Evolutionary conservation across 2,113 vertebrate genomes (phyloP).

Genomic region (Sceloporus undulatus): DNA sequence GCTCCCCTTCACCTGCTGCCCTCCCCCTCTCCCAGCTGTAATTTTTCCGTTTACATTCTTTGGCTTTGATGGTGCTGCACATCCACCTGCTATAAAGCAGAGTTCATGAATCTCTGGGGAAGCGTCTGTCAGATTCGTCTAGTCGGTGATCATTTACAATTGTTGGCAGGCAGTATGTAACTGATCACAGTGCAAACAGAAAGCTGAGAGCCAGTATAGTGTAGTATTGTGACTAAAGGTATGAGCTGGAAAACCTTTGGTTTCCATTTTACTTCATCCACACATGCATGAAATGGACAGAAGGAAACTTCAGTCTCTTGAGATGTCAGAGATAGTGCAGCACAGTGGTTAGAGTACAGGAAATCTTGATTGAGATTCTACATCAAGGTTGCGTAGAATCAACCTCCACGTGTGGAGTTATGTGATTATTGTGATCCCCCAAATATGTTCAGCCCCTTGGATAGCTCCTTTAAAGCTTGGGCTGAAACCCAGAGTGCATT

Average conservation of each 20-base stretch:
- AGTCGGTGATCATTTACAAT: rapidly evolving
- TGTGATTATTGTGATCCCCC: no score
- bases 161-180: slow-evolving; percentile 23
- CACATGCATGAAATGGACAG: neutral
- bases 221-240: neutral
- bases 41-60: slow-evolving; percentile 37
- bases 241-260: neutral
- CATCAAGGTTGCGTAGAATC: no score
- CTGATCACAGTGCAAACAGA: rapidly evolving
- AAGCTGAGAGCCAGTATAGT: neutral
- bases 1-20: neutral
- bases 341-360: neutral
- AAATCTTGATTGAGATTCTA: neutral
- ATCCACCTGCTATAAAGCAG: slow-evolving; percentile 51
- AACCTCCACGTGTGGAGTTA: no score
- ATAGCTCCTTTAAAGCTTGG: no score
- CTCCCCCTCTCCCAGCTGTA: neutral
- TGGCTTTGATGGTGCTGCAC: neutral
- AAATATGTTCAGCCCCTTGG: no score
- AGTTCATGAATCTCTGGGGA: slow-evolving; percentile 39
- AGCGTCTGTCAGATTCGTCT: neutral
- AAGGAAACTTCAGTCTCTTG: neutral
- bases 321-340: neutral
- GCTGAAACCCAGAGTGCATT: no score
- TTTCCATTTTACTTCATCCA: neutral